Base-by-base conservation (phyloP, 2,113 vertebrate genomes). In the Glaucidium brasilianum region DNA sequence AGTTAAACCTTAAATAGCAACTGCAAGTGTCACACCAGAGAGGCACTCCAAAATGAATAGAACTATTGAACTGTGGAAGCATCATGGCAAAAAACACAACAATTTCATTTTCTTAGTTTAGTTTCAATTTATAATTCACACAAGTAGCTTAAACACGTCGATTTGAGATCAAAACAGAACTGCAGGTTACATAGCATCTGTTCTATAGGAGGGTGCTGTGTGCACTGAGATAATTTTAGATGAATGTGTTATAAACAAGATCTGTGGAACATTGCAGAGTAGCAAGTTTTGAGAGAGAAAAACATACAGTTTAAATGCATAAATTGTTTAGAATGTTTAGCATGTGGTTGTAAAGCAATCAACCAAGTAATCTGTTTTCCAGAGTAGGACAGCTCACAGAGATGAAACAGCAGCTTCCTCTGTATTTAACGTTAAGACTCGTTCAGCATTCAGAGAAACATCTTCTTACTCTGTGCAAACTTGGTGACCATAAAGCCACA, bases 181-280 rank as follows among this genome's bases (percentile, higher is more conserved):
- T 96, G 97, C 98, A 96, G 97, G 98, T 98, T 98, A 97, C 97
- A 96, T 90, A 98, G 98, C 98, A 98, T 98, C 98, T 98, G 98
- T 97, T 98, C 98, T 95, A 98, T 98, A 97, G 98, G 98, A 97
- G 98, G 95, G 96, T 96, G 97, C 97, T 97, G 98, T 95, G 94
- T 95, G 98, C 98, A 97, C 97, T 93, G 98, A 98, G 98, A 98
- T 98, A 98, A 98, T 98, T 98, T 98, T 98, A 98, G 98, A 97
- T 78, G 89, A 98, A 98, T 90, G 98, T 98, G 98, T 98, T 98
- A 98, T 98, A 98, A 98, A 98, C 98, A 98, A 98, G 98, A 98
- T 98, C 98, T 98, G 98, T 97, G 97, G 97, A 97, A 96, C 97
- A 55, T 93, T 97, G 91, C 97, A 91, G 96, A 96, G 97, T 93